Conservation (phyloP, 2,113 vertebrate species). For the Ellobius talpinus region DNA sequence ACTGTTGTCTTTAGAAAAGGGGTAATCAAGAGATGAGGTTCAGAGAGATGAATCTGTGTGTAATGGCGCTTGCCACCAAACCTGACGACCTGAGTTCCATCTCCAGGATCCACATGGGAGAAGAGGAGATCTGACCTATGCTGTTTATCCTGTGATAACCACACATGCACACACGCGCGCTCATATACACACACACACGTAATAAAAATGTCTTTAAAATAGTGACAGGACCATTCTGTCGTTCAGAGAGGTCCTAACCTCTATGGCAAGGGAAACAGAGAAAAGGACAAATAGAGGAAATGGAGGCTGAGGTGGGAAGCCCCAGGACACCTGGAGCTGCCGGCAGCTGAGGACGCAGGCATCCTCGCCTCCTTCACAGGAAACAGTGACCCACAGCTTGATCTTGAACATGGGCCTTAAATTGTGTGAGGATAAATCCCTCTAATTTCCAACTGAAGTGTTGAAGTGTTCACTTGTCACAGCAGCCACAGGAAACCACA, state of each 20-base stretch:
- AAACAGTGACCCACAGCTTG: neutral
- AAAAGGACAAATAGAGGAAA: neutral
- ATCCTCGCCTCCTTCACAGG: neutral
- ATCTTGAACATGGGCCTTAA: neutral
- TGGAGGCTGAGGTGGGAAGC: neutral
- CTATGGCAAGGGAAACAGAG: neutral
- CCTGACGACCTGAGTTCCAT: too few species aligned
- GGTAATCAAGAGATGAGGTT: neutral
- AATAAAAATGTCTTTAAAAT: neutral
- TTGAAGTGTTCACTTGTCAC: neutral
- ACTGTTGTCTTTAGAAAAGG: neutral
- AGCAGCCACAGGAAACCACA: neutral
- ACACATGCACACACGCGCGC: neutral
- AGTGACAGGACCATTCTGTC: neutral
- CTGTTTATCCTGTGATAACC: neutral
- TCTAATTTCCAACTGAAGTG: neutral
- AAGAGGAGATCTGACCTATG: neutral
- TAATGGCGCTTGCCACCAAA: too few species aligned
- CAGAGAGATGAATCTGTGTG: neutral
- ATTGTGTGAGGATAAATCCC: neutral
- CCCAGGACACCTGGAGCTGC: neutral
- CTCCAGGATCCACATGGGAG: too few species aligned
- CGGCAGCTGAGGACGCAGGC: neutral
- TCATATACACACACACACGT: neutral
- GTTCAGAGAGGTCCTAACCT: neutral